Percentiles rank a stretch among this genome's conserved stretches.
phyloP scores from a whole-genome alignment of 2,113 vertebrate species.

The Cromileptes altivelis region DNA sequence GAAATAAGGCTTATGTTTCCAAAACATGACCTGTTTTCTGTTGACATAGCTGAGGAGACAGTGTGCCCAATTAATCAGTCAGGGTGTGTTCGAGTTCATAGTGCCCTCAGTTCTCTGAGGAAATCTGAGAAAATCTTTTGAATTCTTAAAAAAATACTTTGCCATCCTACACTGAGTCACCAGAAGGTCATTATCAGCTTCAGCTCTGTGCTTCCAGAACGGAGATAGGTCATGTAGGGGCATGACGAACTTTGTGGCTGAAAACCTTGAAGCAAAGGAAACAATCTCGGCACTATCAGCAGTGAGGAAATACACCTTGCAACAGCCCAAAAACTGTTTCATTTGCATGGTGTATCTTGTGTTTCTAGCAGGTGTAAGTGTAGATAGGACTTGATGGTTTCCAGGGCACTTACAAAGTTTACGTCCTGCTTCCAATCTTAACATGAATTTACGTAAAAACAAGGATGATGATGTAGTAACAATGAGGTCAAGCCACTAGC shows the following conservation, averaged over 20 bases:
- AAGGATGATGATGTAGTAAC: not conserved
- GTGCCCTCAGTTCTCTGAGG: not conserved
- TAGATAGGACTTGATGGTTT: not conserved
- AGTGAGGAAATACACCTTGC: no score
- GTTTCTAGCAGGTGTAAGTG: not conserved
- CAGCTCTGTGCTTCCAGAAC: not conserved
- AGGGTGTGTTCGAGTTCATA: not conserved
- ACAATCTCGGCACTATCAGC: not conserved
- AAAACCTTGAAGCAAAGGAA: not conserved
- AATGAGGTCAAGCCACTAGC: not conserved
- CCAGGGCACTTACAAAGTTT: not conserved
- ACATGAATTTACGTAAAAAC: not conserved
- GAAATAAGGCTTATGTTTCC: not conserved
- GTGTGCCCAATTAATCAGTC: conserved; percentile 6
- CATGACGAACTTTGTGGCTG: not conserved
- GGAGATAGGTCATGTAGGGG: not conserved
- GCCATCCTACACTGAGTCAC: not conserved
- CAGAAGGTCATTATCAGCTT: not conserved
- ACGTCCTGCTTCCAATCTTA: not conserved
- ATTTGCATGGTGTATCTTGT: not conserved
- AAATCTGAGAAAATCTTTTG: conserved; percentile 7
- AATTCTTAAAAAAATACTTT: not conserved
- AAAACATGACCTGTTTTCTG: conserved; percentile 19
- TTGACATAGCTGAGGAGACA: not conserved
- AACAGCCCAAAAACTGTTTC: not conserved